Conservation (phyloP, 2,888 invertebrate species). For the Iphiclides podalirius region DNA sequence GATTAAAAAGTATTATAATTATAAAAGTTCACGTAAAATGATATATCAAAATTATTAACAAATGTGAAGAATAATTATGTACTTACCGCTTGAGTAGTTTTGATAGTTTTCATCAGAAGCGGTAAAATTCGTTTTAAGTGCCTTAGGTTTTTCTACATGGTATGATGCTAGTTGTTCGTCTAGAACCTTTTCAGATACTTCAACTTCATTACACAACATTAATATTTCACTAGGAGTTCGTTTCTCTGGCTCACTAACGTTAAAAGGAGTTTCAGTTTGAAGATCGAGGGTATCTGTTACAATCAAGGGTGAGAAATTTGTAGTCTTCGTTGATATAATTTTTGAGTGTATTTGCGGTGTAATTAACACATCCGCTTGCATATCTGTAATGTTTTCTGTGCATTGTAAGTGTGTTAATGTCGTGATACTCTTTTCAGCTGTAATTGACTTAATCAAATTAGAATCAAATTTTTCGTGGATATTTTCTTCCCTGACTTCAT, state of each 20-base stretch:
- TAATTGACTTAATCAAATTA: conserved; percentile 42
- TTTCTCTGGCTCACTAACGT: conserved; percentile 44
- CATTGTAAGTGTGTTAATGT: conserved; percentile 60
- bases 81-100: conserved; percentile 51
- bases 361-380: conserved; percentile 45
- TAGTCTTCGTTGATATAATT: conserved; percentile 48
- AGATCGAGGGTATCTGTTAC: conserved; percentile 58
- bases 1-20: too few species aligned
- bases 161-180: conserved; percentile 54
- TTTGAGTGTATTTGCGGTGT: conserved; percentile 42
- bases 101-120: conserved; percentile 37
- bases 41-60: too few species aligned
- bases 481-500: conserved; percentile 59
- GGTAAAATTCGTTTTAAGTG: conserved; percentile 47
- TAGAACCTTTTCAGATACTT: conserved; percentile 53
- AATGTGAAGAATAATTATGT: background rate
- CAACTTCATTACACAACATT: conserved; percentile 51
- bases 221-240: conserved; percentile 50
- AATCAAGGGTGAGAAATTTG: conserved; percentile 53
- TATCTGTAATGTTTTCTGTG: conserved; percentile 56
- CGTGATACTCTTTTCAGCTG: conserved; percentile 49
- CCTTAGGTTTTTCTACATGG: conserved; percentile 35
- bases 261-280: conserved; percentile 60
- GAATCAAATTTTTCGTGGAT: conserved; percentile 41
- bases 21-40: too few species aligned